Percentiles rank a stretch among this genome's conserved stretches.
phyloP scores from a whole-genome alignment of 2,797 vertebrate species.

The Sandelia bainsii region DNA sequence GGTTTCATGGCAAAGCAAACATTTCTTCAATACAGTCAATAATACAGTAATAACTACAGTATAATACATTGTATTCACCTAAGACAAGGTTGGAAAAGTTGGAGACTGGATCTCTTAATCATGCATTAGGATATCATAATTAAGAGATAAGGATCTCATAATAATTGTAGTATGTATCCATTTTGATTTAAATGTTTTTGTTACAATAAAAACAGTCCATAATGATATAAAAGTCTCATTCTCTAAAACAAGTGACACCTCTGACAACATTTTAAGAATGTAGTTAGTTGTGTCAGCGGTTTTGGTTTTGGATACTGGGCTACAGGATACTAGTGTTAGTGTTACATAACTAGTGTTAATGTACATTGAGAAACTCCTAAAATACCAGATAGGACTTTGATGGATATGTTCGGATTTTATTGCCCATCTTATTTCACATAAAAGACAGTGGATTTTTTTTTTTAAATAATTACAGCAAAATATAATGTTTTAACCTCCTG shows the following conservation, averaged over 20 bases:
- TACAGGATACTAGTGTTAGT: neutral
- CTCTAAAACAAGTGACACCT: neutral
- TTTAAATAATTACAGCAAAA: constrained; percentile 34
- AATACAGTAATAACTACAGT: no score
- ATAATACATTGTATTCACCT: no score
- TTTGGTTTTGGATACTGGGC: neutral
- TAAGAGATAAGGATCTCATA: no score
- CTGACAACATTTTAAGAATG: neutral
- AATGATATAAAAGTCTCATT: neutral
- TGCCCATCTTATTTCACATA: constrained; percentile 8
- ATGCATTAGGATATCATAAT: no score
- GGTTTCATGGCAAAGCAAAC: no score
- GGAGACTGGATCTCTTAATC: no score
- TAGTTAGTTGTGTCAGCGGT: neutral
- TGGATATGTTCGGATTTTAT: constrained; percentile 7
- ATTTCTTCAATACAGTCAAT: no score
- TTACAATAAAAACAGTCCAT: neutral
- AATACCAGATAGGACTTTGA: neutral
- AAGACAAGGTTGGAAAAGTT: no score
- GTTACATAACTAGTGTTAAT: neutral
- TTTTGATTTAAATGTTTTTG: neutral
- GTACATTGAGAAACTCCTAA: neutral
- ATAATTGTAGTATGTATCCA: no score
- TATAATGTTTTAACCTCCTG: constrained; percentile 9
- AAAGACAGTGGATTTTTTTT: constrained; percentile 9